Conservation (phyloP, 1,140 invertebrate genomes). For the Drosophila micromelanica region DNA sequence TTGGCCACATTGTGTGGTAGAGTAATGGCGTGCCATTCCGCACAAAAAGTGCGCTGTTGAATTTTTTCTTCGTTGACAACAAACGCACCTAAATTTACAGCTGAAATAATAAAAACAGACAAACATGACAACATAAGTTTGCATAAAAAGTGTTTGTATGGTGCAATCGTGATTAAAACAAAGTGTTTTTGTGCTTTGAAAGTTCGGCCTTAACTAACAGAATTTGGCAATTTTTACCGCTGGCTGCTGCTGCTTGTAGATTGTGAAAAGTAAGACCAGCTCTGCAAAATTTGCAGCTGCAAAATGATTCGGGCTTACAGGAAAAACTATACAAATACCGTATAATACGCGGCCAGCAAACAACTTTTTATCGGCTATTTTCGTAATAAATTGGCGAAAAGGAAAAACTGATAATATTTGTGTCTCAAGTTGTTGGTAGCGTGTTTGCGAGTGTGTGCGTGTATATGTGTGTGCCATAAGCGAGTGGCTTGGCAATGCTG, state of each 20-base stretch:
- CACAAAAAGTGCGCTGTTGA: constrained; percentile 59
- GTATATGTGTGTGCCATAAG: constrained; percentile 22
- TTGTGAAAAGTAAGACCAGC: constrained; percentile 55
- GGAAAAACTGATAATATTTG: constrained; percentile 26
- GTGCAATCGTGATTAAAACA: constrained; percentile 23
- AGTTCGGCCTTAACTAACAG: constrained; percentile 27
- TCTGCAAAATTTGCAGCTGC: constrained; percentile 50
- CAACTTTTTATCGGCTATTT: neutral
- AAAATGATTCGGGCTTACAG: constrained; percentile 14
- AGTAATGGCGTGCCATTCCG: constrained; percentile 72
- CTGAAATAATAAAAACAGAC: constrained; percentile 17
- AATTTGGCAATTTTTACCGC: constrained; percentile 52
- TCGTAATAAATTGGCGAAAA: constrained; percentile 4
- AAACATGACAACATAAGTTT: constrained; percentile 51
- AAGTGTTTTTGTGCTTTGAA: constrained; percentile 13
- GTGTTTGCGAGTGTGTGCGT: constrained; percentile 10
- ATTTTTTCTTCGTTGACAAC: constrained; percentile 57
- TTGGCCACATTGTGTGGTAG: constrained; percentile 33
- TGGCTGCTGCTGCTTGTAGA: constrained; percentile 28
- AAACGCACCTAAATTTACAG: constrained; percentile 40
- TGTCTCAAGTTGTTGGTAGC: constrained; percentile 28
- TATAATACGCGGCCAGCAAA: neutral
- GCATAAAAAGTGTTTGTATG: constrained; percentile 8
- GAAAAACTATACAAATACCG: constrained; percentile 25
- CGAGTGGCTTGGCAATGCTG: constrained; percentile 70